phyloP scores from a whole-genome alignment of 2,797 vertebrate genomes.

The Spheniscus humboldti region DNA sequence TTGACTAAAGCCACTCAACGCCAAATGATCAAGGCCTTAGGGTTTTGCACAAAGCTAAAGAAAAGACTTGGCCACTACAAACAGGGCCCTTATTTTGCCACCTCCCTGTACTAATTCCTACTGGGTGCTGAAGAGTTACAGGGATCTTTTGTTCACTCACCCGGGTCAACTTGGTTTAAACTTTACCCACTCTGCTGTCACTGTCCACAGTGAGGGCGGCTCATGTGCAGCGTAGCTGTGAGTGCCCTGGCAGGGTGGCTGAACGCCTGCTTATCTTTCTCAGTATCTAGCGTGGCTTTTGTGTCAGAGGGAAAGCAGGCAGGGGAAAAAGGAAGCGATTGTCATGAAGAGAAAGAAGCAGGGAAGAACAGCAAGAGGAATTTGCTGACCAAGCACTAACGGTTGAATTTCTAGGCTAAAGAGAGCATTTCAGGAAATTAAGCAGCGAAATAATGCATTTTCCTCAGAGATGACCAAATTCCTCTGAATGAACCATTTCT shows the following conservation, averaged over 20 bases:
- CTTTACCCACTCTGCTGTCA: not conserved
- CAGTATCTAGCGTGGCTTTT: conserved; percentile 19
- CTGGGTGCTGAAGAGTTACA: not conserved
- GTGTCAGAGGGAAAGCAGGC: conserved; percentile 49
- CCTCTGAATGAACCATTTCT: not conserved
- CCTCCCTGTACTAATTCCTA: not conserved
- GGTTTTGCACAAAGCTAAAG: not conserved
- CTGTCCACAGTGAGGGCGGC: not conserved
- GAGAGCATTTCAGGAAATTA: conserved; percentile 26
- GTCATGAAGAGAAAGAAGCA: not conserved
- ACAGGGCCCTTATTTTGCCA: not conserved
- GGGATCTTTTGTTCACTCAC: not conserved
- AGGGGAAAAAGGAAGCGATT: not conserved
- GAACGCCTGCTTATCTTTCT: conserved; percentile 31
- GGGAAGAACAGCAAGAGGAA: conserved; percentile 11
- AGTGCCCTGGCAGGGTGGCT: not conserved
- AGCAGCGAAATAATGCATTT: not conserved
- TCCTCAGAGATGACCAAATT: not conserved
- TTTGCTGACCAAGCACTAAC: conserved; percentile 20
- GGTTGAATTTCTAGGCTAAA: conserved; percentile 1
- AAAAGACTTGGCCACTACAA: not conserved
- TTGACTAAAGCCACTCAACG: not conserved
- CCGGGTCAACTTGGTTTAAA: not conserved
- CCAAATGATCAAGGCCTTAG: conserved; percentile 4
- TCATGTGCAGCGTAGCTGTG: not conserved